Evolutionary conservation across 2,888 invertebrate genomes (phyloP).

Genomic region (Cancer borealis): DNA sequence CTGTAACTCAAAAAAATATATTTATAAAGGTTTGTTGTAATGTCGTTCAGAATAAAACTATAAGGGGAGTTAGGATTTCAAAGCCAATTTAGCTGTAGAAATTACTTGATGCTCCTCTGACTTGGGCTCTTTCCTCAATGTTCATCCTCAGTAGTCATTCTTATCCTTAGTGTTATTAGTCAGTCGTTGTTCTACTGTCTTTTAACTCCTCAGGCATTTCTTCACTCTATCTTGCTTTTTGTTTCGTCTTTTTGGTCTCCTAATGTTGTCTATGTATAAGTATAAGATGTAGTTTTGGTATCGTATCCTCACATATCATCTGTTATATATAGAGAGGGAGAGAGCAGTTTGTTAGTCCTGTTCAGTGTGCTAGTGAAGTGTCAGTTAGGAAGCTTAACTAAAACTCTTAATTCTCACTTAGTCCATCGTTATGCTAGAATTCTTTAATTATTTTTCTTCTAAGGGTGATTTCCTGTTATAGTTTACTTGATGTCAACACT

Average conservation of each 20-base stretch:
- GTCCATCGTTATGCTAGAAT: no score
- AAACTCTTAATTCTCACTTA: no score
- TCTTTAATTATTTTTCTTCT: not conserved
- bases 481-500: slow-evolving; percentile 7
- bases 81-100: not conserved
- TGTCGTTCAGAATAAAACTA: not conserved
- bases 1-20: not conserved
- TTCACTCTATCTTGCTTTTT: not conserved
- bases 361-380: no score
- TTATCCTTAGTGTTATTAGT: no score
- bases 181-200: no score
- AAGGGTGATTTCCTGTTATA: not conserved
- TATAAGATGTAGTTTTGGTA: not conserved
- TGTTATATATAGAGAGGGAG: not conserved
- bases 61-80: not conserved
- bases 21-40: not conserved
- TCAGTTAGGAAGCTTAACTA: no score
- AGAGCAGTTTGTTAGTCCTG: no score
- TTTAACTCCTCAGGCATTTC: no score
- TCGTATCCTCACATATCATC: not conserved
- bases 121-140: no score
- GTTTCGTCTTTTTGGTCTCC: not conserved
- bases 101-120: not conserved
- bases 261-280: not conserved
- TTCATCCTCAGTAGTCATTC: no score